Evolutionary conservation across 2,888 invertebrate species (phyloP).

Genomic region (Stenichneumon culpator): DNA sequence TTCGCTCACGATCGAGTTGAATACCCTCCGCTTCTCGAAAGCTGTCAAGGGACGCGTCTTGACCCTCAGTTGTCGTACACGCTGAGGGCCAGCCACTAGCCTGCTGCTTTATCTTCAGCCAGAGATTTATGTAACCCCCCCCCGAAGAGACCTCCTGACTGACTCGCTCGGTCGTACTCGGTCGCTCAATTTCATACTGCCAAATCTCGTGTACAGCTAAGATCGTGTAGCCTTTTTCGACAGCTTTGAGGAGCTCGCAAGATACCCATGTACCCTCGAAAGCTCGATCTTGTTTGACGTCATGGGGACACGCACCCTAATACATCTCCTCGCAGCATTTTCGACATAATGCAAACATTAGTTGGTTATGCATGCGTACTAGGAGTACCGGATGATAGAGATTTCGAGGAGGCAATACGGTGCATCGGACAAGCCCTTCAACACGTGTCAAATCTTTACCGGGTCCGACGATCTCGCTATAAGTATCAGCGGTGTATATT

Average conservation of each 20-base stretch:
- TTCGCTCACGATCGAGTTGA: conserved; percentile 68
- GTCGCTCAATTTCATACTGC: conserved; percentile 67
- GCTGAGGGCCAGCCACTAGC: conserved; percentile 71
- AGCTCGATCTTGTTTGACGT: conserved; percentile 29
- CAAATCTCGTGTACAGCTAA: conserved; percentile 75
- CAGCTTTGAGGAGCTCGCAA: conserved; percentile 72
- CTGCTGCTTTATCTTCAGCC: conserved; percentile 73
- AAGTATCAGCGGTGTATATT: conserved; percentile 56
- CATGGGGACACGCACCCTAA: conserved; percentile 70
- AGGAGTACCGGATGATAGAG: conserved; percentile 2
- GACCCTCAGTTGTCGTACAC: conserved; percentile 14
- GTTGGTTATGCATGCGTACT: background rate
- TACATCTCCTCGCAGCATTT: background rate
- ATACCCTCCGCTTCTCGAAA: conserved; percentile 67
- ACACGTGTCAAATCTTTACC: background rate
- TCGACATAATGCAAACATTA: background rate
- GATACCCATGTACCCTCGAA: conserved; percentile 71
- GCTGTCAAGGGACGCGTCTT: conserved; percentile 49
- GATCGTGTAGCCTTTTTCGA: conserved; percentile 60
- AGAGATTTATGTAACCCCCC: conserved; percentile 74
- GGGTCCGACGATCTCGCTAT: background rate
- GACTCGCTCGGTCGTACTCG: conserved; percentile 57
- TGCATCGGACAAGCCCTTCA: background rate
- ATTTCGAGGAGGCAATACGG: background rate
- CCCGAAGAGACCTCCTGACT: conserved; percentile 70